phyloP scores from a whole-genome alignment of 2,797 vertebrate species.

The Macropus fuliginosus region DNA sequence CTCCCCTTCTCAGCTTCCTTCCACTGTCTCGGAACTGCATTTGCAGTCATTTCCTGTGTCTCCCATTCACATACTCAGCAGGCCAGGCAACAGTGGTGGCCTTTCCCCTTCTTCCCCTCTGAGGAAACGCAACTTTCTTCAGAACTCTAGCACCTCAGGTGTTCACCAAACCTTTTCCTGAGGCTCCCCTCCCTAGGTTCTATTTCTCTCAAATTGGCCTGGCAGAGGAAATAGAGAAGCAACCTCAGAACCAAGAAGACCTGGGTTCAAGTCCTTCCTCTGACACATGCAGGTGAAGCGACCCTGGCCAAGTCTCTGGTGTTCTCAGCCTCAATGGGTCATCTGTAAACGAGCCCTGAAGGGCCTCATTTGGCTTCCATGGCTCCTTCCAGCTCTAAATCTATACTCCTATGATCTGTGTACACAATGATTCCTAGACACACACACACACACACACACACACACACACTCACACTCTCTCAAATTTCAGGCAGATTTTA shows the following conservation, averaged over 20 bases:
- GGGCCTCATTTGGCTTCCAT: neutral
- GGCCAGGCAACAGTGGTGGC: too few species aligned
- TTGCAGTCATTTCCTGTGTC: too few species aligned
- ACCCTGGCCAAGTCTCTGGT: neutral
- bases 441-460: too few species aligned
- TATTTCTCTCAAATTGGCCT: neutral
- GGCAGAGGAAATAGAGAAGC: neutral
- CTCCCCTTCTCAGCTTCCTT: neutral
- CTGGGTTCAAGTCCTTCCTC: neutral
- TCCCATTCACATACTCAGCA: neutral
- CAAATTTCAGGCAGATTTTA: neutral
- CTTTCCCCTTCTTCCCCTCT: neutral
- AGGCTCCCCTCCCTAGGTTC: neutral
- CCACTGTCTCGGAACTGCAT: neutral
- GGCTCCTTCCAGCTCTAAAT: neutral
- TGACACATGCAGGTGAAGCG: neutral
- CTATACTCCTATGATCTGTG: too few species aligned
- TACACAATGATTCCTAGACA: neutral
- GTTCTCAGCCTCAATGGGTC: neutral
- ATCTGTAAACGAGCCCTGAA: neutral
- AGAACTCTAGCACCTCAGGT: neutral
- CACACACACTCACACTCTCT: too few species aligned
- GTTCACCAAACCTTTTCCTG: neutral
- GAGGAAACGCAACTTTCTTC: neutral
- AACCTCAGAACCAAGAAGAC: neutral